phyloP scores from a whole-genome alignment of 2,113 vertebrate species.

The Lanius collurio region DNA sequence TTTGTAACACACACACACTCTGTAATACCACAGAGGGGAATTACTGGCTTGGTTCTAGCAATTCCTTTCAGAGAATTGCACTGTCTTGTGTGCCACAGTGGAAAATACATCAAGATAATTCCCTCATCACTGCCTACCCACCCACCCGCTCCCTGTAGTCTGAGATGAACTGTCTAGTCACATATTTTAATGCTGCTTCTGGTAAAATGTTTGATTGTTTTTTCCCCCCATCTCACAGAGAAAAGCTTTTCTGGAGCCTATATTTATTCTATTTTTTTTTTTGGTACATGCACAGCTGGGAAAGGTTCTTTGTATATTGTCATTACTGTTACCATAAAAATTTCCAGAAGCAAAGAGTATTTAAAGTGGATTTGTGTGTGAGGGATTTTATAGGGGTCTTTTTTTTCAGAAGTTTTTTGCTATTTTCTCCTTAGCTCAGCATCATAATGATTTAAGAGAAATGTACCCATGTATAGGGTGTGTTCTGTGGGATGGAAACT shows the following conservation, averaged over 20 bases:
- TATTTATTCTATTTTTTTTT: conserved; percentile 46
- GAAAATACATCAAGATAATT: conserved; percentile 40
- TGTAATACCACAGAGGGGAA: conserved; percentile 36
- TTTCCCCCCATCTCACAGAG: neutral
- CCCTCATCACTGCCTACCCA: conserved; percentile 26
- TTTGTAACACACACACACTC: neutral
- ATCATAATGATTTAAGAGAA: conserved; percentile 20
- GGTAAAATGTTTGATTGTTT: conserved; percentile 20
- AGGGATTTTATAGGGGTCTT: neutral
- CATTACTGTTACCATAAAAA: neutral
- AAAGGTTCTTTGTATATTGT: conserved; percentile 3
- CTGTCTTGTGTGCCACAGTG: neutral
- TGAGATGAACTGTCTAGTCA: conserved; percentile 47
- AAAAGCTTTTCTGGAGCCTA: conserved; percentile 22
- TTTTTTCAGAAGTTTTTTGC: conserved; percentile 7
- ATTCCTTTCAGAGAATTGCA: conserved; percentile 38
- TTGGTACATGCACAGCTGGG: neutral
- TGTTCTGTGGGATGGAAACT: neutral
- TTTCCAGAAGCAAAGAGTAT: neutral
- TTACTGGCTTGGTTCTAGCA: conserved; percentile 10
- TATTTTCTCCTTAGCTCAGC: conserved; percentile 7
- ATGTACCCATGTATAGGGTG: neutral
- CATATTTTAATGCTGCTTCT: conserved; percentile 32
- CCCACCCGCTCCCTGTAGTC: conserved; percentile 21
- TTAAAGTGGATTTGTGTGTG: neutral